A percentile compares a stretch with the other conserved stretches of the same genome.
Evolutionary conservation across 2,888 invertebrate species (phyloP).

Genomic region (Sarcophaga carnaria): DNA sequence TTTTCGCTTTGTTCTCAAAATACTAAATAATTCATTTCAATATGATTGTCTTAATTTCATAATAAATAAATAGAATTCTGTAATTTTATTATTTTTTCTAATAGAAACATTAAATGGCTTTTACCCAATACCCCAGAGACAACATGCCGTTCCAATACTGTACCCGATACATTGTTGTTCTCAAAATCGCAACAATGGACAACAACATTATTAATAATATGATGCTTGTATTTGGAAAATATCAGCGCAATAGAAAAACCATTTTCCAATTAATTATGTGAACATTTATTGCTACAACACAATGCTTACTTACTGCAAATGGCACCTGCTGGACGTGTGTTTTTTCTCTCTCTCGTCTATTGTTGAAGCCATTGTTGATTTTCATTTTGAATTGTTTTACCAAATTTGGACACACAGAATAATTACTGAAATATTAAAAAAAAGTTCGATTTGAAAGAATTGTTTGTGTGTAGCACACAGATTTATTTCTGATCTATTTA

Average conservation of each 20-base stretch:
- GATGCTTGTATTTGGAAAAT: slow-evolving; percentile 26
- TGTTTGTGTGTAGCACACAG: not conserved
- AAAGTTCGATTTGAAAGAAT: not conserved
- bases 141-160: not conserved
- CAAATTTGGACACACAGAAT: not conserved
- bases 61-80: not conserved
- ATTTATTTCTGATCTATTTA: slow-evolving; percentile 12
- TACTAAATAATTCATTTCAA: too few relatives aligned
- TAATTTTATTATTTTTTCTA: not conserved
- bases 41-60: not conserved
- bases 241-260: slow-evolving; percentile 40
- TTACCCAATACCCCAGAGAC: not conserved
- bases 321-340: slow-evolving; percentile 56
- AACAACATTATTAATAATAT: slow-evolving; percentile 59
- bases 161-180: not conserved
- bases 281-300: slow-evolving; percentile 50
- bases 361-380: not conserved
- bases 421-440: not conserved
- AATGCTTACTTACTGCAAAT: slow-evolving; percentile 38
- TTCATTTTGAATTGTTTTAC: not conserved
- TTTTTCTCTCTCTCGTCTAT: not conserved
- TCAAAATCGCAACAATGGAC: not conserved
- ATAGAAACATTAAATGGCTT: slow-evolving; percentile 7
- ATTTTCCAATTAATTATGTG: slow-evolving; percentile 65
- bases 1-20: too few relatives aligned